Evolutionary conservation across 2,797 vertebrate genomes (phyloP).

Genomic region (Phyllotis vaccarum): DNA sequence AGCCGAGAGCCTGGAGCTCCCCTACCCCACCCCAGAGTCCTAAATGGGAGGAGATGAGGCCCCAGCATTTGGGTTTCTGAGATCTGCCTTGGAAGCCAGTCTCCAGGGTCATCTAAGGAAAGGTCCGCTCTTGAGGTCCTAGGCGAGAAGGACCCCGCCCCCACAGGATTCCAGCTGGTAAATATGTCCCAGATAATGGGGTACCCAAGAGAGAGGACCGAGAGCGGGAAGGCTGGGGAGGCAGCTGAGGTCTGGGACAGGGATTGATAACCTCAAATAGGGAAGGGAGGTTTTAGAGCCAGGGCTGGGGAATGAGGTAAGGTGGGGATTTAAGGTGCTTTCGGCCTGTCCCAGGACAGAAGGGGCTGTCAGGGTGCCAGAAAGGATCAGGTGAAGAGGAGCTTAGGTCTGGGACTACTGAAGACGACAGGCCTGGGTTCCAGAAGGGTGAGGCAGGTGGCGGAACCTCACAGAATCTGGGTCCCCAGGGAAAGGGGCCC

Average conservation of each 20-base stretch:
- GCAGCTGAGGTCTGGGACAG: not conserved
- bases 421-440: not conserved
- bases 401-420: not conserved
- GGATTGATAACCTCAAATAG: not conserved
- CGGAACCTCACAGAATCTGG: not conserved
- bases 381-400: not conserved
- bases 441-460: not conserved
- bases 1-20: not conserved
- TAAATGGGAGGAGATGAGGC: not conserved
- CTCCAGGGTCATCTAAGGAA: not conserved
- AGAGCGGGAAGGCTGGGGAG: not conserved
- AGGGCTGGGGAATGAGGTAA: not conserved
- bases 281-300: not conserved
- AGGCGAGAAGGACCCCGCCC: not conserved
- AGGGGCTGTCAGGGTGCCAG: not conserved
- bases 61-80: not conserved
- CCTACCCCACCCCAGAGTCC: not conserved
- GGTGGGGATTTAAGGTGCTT: not conserved
- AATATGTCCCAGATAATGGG: slow-evolving; percentile 26
- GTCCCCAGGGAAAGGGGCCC: slow-evolving; percentile 9
- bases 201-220: not conserved
- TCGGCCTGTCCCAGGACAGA: not conserved
- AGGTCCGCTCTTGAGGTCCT: not conserved
- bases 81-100: not conserved
- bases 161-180: not conserved